A percentile compares a stretch with the other conserved stretches of the same genome.
Evolutionary conservation across 2,888 invertebrate genomes (phyloP).

Genomic region (Leptopilina drosophilae): DNA sequence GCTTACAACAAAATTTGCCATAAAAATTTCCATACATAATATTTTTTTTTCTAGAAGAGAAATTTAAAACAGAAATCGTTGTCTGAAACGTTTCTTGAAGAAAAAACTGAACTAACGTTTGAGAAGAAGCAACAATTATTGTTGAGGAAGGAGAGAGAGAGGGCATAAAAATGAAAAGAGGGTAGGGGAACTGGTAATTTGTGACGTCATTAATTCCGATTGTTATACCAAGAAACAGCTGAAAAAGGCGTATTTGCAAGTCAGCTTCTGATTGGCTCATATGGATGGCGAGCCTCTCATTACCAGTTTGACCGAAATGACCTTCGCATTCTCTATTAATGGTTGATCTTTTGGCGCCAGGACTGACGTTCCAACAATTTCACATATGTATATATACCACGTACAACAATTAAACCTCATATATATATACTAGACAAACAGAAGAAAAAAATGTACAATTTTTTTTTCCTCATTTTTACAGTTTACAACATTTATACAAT

Average conservation of each 20-base stretch:
- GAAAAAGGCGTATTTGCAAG: slow-evolving; percentile 36
- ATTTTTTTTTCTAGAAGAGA: too few species aligned
- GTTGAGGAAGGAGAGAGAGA: neutral
- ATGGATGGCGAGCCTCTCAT: slow-evolving; percentile 31
- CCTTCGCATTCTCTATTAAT: slow-evolving; percentile 37
- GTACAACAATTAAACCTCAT: neutral
- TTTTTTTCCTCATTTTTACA: neutral
- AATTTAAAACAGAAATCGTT: too few species aligned
- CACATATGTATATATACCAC: neutral
- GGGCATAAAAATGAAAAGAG: neutral
- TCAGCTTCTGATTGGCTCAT: slow-evolving; percentile 11
- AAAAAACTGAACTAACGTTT: neutral
- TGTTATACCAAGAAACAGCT: slow-evolving; percentile 37
- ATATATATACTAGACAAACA: neutral
- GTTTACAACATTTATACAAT: too few species aligned
- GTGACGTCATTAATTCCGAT: slow-evolving; percentile 24
- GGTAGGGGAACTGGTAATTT: slow-evolving; percentile 9
- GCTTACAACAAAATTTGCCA: too few species aligned
- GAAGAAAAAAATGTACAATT: neutral
- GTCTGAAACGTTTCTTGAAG: neutral
- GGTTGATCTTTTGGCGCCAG: slow-evolving; percentile 36
- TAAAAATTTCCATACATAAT: too few species aligned
- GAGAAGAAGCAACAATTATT: neutral
- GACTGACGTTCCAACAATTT: slow-evolving; percentile 19
- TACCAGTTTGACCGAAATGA: slow-evolving; percentile 36